phyloP scores from a whole-genome alignment of 2,888 invertebrate species.

The Agonopterix alstromeriana region DNA sequence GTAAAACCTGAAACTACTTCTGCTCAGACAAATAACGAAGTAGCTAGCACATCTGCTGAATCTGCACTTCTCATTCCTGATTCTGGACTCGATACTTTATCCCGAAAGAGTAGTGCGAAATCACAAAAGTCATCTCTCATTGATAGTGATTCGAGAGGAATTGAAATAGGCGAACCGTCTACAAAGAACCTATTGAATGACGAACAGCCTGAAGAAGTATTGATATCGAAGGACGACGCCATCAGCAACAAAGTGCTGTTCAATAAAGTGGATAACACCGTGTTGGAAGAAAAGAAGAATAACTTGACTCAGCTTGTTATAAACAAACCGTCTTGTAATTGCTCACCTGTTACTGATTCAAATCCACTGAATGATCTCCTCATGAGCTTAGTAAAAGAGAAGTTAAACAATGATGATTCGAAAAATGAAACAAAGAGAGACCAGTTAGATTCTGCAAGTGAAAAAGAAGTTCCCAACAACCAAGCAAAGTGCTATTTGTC shows the following conservation, averaged over 20 bases:
- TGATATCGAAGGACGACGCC: slow-evolving; percentile 65
- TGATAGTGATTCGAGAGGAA: slow-evolving; percentile 38
- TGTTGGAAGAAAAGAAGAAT: slow-evolving; percentile 57
- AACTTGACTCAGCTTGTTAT: slow-evolving; percentile 61
- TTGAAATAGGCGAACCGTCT: slow-evolving; percentile 49
- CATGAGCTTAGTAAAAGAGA: slow-evolving; percentile 70
- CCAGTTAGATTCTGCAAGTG: slow-evolving; percentile 56
- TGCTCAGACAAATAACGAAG: slow-evolving; percentile 37
- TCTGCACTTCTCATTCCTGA: slow-evolving; percentile 30
- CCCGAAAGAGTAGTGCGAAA: slow-evolving; percentile 74
- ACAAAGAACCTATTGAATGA: slow-evolving; percentile 60
- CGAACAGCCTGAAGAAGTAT: slow-evolving; percentile 48
- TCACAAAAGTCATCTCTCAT: slow-evolving; percentile 71
- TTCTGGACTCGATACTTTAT: slow-evolving; percentile 43
- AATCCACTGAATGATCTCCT: slow-evolving; percentile 69
- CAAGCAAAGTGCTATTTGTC: slow-evolving; percentile 80
- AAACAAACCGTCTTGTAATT: slow-evolving; percentile 63
- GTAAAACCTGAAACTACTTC: slow-evolving; percentile 44
- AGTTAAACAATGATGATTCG: slow-evolving; percentile 79
- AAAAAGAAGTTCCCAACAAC: slow-evolving; percentile 83
- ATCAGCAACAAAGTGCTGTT: slow-evolving; percentile 67
- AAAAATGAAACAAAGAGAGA: slow-evolving; percentile 79
- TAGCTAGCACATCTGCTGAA: slow-evolving; percentile 49
- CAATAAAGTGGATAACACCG: slow-evolving; percentile 52
- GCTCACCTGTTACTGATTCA: slow-evolving; percentile 62